Conservation (phyloP, 2,888 invertebrate species). For the Rhagium mordax region DNA sequence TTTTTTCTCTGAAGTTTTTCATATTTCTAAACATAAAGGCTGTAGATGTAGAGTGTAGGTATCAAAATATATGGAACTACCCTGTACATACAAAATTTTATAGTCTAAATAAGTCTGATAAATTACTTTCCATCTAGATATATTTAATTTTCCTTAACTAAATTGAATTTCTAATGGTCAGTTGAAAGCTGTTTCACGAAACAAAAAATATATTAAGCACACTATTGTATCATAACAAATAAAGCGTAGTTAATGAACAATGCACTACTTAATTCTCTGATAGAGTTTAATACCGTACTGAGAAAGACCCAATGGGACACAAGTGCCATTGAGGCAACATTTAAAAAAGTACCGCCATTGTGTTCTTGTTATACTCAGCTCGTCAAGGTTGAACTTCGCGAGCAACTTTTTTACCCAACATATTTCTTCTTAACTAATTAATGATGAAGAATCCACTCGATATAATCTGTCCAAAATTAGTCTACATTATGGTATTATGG, state of each 20-base stretch:
- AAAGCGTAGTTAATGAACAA: constrained; percentile 19
- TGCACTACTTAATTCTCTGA: constrained; percentile 23
- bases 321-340: constrained; percentile 24
- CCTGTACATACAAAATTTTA: too few relatives aligned
- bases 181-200: not conserved
- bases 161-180: not conserved
- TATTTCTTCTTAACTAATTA: constrained; percentile 58
- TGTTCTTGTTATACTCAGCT: constrained; percentile 51
- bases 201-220: not conserved
- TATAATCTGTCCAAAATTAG: constrained; percentile 44
- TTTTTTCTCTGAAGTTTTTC: too few relatives aligned
- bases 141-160: not conserved
- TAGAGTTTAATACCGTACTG: constrained; percentile 25
- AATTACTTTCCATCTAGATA: too few relatives aligned
- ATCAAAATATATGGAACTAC: too few relatives aligned
- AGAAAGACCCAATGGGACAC: constrained; percentile 26
- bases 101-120: too few relatives aligned
- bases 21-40: too few relatives aligned
- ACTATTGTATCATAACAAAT: not conserved
- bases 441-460: constrained; percentile 49
- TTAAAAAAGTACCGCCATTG: constrained; percentile 37
- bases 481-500: not conserved
- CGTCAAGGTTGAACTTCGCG: constrained; percentile 45
- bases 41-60: too few relatives aligned
- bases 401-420: constrained; percentile 50